A percentile compares a stretch with the other conserved stretches of the same genome.
These are phyloP conservation scores for Alouatta caraya DNA, from an alignment of 2,797 vertebrate genomes.

Conservation along the genomic window DNA sequence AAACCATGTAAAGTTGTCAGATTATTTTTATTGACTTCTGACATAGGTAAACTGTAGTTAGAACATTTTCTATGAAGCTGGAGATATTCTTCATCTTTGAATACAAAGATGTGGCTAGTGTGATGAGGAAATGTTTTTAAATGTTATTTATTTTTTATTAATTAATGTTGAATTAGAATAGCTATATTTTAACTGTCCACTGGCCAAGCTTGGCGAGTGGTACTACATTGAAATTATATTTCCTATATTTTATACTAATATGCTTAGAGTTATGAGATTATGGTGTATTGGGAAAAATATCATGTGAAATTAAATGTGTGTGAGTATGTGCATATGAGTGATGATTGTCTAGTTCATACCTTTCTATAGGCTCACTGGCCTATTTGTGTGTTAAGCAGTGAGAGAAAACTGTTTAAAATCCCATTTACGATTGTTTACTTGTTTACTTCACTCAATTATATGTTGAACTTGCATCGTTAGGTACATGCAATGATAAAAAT, in stretches of 20 bases:
- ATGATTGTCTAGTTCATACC: not conserved
- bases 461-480: not conserved
- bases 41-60: not conserved
- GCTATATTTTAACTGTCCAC: not conserved
- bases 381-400: not conserved
- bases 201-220: not conserved
- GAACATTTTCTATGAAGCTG: not conserved
- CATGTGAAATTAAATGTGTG: not conserved
- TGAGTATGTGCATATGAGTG: not conserved
- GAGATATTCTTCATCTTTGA: not conserved
- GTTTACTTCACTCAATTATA: not conserved
- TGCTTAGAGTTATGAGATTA: not conserved
- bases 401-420: not conserved
- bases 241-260: not conserved
- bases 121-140: not conserved
- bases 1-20: not conserved
- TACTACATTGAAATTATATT: not conserved
- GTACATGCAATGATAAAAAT: not conserved
- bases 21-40: not conserved
- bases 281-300: not conserved
- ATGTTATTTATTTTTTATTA: not conserved
- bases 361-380: not conserved
- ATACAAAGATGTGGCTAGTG: not conserved
- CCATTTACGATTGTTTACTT: not conserved
- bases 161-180: not conserved